Evolutionary conservation across 1,140 invertebrate species (phyloP).

Genomic region (Pseudomyrmex dendroicus): DNA sequence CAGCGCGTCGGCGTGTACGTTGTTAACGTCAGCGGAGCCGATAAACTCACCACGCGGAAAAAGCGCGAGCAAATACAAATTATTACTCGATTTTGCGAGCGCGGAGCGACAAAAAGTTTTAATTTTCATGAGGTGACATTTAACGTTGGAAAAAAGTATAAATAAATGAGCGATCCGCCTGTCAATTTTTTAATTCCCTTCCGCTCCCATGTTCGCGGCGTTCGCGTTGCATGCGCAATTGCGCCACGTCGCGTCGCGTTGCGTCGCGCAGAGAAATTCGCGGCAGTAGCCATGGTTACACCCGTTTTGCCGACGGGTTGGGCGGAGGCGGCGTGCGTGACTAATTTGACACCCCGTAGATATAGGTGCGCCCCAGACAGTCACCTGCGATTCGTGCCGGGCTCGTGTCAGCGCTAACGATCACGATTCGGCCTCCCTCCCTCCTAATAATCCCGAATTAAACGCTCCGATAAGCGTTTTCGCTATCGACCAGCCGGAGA

Average conservation of each 20-base stretch:
- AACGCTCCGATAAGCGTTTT: constrained; percentile 67
- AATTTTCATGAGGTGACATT: constrained; percentile 60
- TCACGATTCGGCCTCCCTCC: constrained; percentile 66
- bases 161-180: constrained; percentile 53
- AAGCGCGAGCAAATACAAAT: constrained; percentile 52
- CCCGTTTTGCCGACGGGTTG: constrained; percentile 59
- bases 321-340: constrained; percentile 73
- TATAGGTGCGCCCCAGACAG: constrained; percentile 72
- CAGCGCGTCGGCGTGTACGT: constrained; percentile 23
- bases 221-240: constrained; percentile 67
- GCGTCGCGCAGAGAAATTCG: constrained; percentile 70
- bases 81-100: constrained; percentile 55
- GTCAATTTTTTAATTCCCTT: constrained; percentile 63
- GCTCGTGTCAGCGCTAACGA: constrained; percentile 73
- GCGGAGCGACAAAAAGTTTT: constrained; percentile 56
- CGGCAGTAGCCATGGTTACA: constrained; percentile 75
- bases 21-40: constrained; percentile 49
- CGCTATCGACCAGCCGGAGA: constrained; percentile 40
- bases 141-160: constrained; percentile 49
- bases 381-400: constrained; percentile 77
- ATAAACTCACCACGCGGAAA: constrained; percentile 49
- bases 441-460: constrained; percentile 76
- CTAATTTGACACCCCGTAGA: constrained; percentile 77
- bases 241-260: constrained; percentile 61
- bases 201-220: constrained; percentile 26